Evolutionary conservation across 2,888 invertebrate genomes (phyloP), one percentile per base, ranked within the genome.

Genomic region (Mythimna impura): DNA sequence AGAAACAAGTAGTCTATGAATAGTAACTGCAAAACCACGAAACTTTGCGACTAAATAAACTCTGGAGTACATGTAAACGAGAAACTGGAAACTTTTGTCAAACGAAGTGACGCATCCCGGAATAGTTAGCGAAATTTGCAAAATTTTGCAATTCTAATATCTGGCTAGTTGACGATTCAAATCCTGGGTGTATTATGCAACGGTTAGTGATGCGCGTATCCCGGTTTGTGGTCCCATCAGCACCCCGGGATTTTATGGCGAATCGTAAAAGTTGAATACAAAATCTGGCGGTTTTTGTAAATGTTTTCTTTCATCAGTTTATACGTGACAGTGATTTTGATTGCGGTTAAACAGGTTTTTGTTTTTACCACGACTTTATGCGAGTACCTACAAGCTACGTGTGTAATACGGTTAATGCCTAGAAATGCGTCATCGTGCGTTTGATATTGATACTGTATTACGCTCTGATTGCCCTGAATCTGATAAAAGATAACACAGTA

Each of bases 141-240:
- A 84, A 79, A 86, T 86, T 85, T 85, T 86, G 86, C 85, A 86
- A 86, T 86, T 82, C 85, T 84, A 85, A 86, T 85, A 85, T 78
- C 84, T 76, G 82, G 65, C 71, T 78, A 74, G 86, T 86, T 85
- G 84, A 82, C 78, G 80, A 85, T 85, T 85, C 86, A 74, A 82
- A 85, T 78, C 75, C 81, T 69, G 78, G 68, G 78, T 80, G 71
- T 82, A 83, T 81, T 81, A 80, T 81, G 83, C 83, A 83, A 65
- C 61, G 72, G 67, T 66, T 83, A 84, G 86, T 77, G 86, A 74
- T 86, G 85, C 70, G 52, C 57, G 58, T 43, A 25, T 52, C 40
- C 52, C 54, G 50, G 47, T 57, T 69, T 36, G 64, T 50, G 34
- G 50, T 62, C 8, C 58, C 68, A 68, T 50, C 63, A 25, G 25